Base-by-base conservation (phyloP, 2,888 invertebrate species). In the Chydorus sphaericus region DNA sequence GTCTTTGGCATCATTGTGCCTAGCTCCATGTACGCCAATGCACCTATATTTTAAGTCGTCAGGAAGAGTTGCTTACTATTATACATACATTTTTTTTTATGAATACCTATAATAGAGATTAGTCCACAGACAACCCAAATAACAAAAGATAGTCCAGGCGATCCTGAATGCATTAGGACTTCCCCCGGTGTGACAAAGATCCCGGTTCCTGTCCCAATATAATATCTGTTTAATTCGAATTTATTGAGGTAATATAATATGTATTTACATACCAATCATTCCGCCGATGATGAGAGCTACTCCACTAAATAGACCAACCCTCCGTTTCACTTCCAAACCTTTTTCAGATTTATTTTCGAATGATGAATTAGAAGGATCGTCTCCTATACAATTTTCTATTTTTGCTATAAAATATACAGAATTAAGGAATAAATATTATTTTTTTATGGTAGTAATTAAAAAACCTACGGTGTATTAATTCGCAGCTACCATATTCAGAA, bases 1-100 rank as follows among this genome's bases (percentile, higher is more conserved):
- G 90, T 90, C 65, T 89, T 88, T 65, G 91, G 89, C 72, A 92
- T 91, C 85, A 92, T 87, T 62, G 92, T 92, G 67, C 92, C 92
- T 69, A 93, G 73, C 75, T 93, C 92, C 65, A 91, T 91, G 71
- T 92, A 93, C 63, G 90, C 82, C 67, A 93, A 77, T 67, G 92
- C 91, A 70, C 92, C 92, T 89, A 44, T 44, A 20, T n/a, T n/a
- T n/a, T n/a, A n/a, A n/a, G n/a, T n/a, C n/a, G n/a, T n/a, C n/a
- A n/a, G n/a, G n/a, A n/a, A n/a, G n/a, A n/a, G n/a, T n/a, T n/a
- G n/a, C n/a, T n/a, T n/a, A 36, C 8, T n/a, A 36, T 18, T 16
- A 18, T 38, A 7, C 14, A 23, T 2, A 14, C 3, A 44, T 44
- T 7, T 67, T 74, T 73, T 73, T 73, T 82, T n/a, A n/a, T n/a